Evolutionary conservation across 1,140 invertebrate species (phyloP), one percentile per base, ranked within the genome.

Genomic region (Drosophila watanabei): DNA sequence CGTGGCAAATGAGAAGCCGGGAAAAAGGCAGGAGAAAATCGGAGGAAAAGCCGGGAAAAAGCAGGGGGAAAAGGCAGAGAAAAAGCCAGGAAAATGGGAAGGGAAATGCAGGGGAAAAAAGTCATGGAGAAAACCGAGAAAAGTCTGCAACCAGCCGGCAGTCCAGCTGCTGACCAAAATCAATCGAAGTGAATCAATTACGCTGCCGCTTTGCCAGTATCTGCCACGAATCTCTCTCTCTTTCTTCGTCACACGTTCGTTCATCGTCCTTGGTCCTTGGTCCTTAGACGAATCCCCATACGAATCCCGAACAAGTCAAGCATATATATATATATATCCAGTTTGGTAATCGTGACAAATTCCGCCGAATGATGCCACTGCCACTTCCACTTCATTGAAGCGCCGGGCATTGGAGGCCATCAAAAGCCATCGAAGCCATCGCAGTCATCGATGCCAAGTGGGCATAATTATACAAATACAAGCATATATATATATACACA

Each of bases 131-230:
- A 52, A 63, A 14, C 41, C 41, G 75, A 71, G 65, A 43, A 71
- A 71, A 72, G 66, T 71, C 66, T 59, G 51, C 58, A 73, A 60
- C 69, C 69, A 71, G 66, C 49, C 30, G 43, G 28, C 51, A 18
- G 51, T 32, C 49, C 70, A 61, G 45, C 69, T 60, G 69, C 54
- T 61, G 56, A 54, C 68, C 73, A 79, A 84, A 84, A 81, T 81
- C 85, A 88, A 89, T 88, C 85, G 81, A 89, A 88, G 77, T 81
- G 86, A 88, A 89, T 89, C 84, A 89, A 89, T 89, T 88, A 88
- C 82, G 61, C 68, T 77, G 80, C 79, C n/a, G n/a, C n/a, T n/a
- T 79, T 76, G 79, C 30, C 77, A 77, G 72, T 76, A 58, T 51
- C 35, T 56, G 33, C 35, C 35, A 4, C 16, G 35, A 18, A 16